Evolutionary conservation across 2,888 invertebrate genomes (phyloP), one percentile per base, ranked within the genome.

Genomic region (Dasypolia templi): DNA sequence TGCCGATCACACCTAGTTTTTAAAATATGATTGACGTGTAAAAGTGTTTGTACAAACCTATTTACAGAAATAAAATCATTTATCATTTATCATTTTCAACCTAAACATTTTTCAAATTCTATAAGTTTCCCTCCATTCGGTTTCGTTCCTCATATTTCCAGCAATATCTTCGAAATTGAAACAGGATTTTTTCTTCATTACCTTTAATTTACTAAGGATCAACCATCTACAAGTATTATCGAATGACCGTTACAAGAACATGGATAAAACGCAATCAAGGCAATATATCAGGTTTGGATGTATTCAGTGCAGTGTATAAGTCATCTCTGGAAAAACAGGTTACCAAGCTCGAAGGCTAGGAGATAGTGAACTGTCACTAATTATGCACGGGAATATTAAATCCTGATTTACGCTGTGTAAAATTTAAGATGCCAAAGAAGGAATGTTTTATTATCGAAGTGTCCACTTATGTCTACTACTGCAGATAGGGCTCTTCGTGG

Each of bases 351-450:
- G 64, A 75, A 81, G 72, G 63, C 72, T 72, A 61, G 67, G 46
- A 68, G 62, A 79, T 77, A 78, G 74, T 59, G 65, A 75, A 82
- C 82, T 79, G 79, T 84, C 84, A 82, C 67, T 78, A 69, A 79
- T 82, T 79, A 83, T 85, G 71, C 81, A 76, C 75, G 81, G 72
- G 72, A 71, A 83, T 79, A 73, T 81, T 79, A 79, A 79, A 81
- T 74, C 53, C 64, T 67, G 61, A 68, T 71, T 77, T 77, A 72
- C 59, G 51, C 75, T 65, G 59, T 66, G 65, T 78, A 75, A 72
- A 81, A 81, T 81, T 77, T 42, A 51, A 72, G 53, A 74, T 46
- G 55, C 35, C 9, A 59, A 44, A 58, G 69, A 14, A 14, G 53
- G 46, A 55, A 61, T 77, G 32, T 55, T 72, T 64, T 61, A 59